Base-by-base conservation (phyloP, 2,113 vertebrate genomes). In the Oncorhynchus gorbuscha region DNA sequence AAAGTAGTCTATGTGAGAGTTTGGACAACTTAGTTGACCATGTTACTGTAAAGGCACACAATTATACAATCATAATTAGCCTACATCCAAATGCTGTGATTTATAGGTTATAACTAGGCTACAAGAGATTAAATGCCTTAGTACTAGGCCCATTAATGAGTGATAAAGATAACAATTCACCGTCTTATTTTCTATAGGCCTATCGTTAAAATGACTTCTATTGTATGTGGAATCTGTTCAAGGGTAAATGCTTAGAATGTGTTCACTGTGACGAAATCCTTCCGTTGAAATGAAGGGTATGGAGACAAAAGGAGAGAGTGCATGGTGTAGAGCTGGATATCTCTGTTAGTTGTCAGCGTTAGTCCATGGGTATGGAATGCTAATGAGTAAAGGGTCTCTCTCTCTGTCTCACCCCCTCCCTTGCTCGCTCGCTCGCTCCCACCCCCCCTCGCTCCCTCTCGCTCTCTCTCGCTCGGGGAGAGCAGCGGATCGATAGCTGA, bases 281-380 rank as follows among this genome's bases (percentile, higher is more conserved):
- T 91, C 89, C 89, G 91, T 89, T 91, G 90, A 93, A 94, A 91
- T 89, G 86, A 91, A 91, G 89, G 87, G 86, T 80, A 86, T 90
- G 76, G 93, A 93, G 95, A 93, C 95, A 94, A 95, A 95, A 88
- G 79, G 86, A 92, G 89, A 84, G 86, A 88, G 91, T 89, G 93
- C 92, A 93, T 90, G 87, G 91, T 92, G 93, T 93, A 91, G 94
- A 95, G 93, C 92, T 95, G 94, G 95, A 95, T 94, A 95, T 96
- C 95, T 97, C 95, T 97, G 95, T 95, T 95, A 97, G 93, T 95
- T 96, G 95, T 95, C 96, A 97, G 93, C 85, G 88, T 90, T 93
- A 93, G 95, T 94, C 92, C 95, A 92, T 93, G 93, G 93, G 93
- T 92, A 91, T 92, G 91, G 95, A 96, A 96, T 96, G 95, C 94